Evolutionary conservation across 2,113 vertebrate species (phyloP).

Genomic region (Microcebus lehilahytsara): DNA sequence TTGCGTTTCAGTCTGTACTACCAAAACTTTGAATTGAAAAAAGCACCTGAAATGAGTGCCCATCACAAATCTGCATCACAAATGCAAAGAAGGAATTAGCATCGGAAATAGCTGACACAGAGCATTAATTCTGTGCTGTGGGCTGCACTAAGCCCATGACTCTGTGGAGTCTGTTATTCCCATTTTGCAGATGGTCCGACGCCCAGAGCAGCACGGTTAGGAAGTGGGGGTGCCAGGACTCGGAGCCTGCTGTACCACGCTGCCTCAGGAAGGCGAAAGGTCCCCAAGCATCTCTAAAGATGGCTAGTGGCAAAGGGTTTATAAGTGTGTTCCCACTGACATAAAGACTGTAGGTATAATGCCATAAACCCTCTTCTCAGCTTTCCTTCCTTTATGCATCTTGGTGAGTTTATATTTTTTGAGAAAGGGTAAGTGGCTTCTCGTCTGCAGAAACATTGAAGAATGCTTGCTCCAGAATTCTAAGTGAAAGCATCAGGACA

Average conservation of each 20-base stretch:
- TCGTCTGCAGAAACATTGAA: not conserved
- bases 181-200: not conserved
- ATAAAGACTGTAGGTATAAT: not conserved
- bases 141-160: not conserved
- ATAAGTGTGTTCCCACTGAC: not conserved
- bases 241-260: not conserved
- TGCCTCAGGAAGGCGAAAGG: not conserved
- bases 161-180: not conserved
- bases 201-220: not conserved
- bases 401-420: not conserved
- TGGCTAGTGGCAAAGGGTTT: not conserved
- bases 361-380: fast-evolving
- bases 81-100: not conserved
- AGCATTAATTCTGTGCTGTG: not conserved
- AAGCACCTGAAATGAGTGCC: not conserved
- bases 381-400: not conserved
- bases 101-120: not conserved
- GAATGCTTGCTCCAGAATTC: not conserved
- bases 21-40: not conserved
- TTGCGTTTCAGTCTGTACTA: not conserved
- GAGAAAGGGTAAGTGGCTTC: not conserved
- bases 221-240: not conserved
- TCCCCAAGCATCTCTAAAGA: not conserved
- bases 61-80: not conserved
- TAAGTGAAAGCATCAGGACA: not conserved